Conservation (phyloP, 2,888 invertebrate species). For the Tupiocoris notatus region DNA sequence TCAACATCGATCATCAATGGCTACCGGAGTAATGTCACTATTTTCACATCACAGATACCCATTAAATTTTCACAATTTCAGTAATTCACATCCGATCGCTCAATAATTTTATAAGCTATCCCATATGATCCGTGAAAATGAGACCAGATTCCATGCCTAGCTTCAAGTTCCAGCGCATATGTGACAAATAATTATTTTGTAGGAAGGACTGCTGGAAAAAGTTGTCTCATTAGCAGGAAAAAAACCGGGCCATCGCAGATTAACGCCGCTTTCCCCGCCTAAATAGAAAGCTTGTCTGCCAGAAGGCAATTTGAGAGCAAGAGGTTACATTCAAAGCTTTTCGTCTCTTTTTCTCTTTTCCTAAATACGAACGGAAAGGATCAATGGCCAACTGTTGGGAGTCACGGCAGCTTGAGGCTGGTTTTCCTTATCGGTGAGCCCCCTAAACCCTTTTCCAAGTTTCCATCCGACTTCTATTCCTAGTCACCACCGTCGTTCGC, state of each 20-base stretch:
- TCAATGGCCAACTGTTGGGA: conserved; percentile 23
- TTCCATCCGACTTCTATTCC: neutral
- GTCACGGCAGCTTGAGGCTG: conserved; percentile 15
- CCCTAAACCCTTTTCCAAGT: neutral
- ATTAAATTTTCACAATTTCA: no score
- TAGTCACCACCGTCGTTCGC: neutral
- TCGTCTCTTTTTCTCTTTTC: neutral
- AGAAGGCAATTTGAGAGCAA: neutral
- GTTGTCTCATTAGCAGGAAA: neutral
- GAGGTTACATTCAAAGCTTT: neutral
- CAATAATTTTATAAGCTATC: no score
- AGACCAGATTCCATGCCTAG: no score
- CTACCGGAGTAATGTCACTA: no score
- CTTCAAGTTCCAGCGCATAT: no score
- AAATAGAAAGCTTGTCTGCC: neutral
- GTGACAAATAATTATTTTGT: no score
- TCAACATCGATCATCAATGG: no score
- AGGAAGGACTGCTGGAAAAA: neutral
- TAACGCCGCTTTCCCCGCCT: neutral
- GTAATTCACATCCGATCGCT: no score
- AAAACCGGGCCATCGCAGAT: neutral
- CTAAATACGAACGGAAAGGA: conserved; percentile 25
- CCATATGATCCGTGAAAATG: no score
- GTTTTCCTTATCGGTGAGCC: conserved; percentile 2
- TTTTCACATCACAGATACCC: no score